These are phyloP conservation scores for Delichon dasypus DNA, from an alignment of 2,797 vertebrate species.

Conservation along the genomic window DNA sequence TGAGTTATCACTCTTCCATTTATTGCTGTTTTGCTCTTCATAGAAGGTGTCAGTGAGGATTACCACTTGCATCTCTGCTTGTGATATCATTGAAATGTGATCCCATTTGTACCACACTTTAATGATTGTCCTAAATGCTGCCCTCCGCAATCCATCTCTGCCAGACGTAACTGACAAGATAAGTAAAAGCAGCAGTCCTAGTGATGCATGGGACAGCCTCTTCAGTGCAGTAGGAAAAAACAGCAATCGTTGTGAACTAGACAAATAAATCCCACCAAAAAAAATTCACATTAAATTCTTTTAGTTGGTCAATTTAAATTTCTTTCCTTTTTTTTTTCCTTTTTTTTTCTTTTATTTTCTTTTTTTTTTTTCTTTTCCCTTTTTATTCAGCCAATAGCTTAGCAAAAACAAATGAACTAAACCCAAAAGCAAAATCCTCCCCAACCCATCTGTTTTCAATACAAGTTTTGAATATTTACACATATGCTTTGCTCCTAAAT, in stretches of 20 bases:
- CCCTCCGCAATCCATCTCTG: background rate
- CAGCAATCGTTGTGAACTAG: background rate
- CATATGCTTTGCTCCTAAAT: background rate
- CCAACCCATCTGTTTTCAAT: background rate
- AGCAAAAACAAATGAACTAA: background rate
- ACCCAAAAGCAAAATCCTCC: background rate
- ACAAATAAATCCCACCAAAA: background rate
- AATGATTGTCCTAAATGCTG: background rate
- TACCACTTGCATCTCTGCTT: background rate
- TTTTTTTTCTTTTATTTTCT: no score
- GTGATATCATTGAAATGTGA: background rate
- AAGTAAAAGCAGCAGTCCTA: background rate
- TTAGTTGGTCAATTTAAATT: background rate
- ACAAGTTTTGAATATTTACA: conserved; percentile 6
- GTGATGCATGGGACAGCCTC: background rate
- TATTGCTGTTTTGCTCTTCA: background rate
- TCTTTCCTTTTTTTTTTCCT: background rate
- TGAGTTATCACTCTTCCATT: background rate
- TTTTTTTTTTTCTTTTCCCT: background rate
- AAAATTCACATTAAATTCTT: rapidly evolving
- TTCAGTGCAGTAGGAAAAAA: background rate
- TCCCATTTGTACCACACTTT: background rate
- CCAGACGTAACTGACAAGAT: background rate
- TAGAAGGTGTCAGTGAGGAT: background rate
- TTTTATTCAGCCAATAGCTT: background rate